Percentiles rank a stretch among this genome's conserved stretches.
Evolutionary conservation across 2,113 vertebrate genomes (phyloP).

Genomic region (Oncorhynchus masou): DNA sequence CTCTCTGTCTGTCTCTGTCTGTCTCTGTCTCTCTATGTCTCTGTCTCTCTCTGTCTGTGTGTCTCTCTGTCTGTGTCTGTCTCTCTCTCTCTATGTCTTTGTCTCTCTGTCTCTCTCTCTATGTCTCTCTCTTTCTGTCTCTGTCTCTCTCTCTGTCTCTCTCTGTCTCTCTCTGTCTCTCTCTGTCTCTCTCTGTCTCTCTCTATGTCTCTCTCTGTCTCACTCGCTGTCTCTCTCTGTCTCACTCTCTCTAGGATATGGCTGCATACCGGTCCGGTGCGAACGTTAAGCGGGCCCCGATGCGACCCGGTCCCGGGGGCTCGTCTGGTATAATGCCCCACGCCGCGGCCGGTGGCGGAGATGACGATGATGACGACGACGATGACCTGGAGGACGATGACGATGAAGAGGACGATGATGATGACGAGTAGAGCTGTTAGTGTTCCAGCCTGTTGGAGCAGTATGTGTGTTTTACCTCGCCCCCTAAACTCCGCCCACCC

Average conservation of each 20-base stretch:
- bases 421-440: background rate
- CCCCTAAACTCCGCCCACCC: too few relatives aligned
- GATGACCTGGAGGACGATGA: constrained; percentile 55
- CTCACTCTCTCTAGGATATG: constrained; percentile 56
- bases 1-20: background rate
- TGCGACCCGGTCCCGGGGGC: background rate
- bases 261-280: constrained; percentile 67
- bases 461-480: background rate
- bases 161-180: too few relatives aligned
- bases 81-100: background rate
- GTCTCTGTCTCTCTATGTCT: background rate
- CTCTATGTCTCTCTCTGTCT: background rate
- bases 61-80: background rate
- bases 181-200: background rate
- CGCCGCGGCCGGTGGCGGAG: constrained; percentile 58
- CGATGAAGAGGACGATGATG: constrained; percentile 47
- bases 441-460: background rate
- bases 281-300: constrained; percentile 16
- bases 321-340: constrained; percentile 55
- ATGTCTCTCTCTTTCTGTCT: background rate
- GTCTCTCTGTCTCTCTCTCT: background rate
- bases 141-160: background rate
- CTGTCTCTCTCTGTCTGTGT: background rate
- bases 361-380: constrained; percentile 59
- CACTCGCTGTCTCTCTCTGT: background rate